These are phyloP conservation scores for Tympanuchus pallidicinctus DNA, from an alignment of 2,113 vertebrate genomes.

Conservation along the genomic window DNA sequence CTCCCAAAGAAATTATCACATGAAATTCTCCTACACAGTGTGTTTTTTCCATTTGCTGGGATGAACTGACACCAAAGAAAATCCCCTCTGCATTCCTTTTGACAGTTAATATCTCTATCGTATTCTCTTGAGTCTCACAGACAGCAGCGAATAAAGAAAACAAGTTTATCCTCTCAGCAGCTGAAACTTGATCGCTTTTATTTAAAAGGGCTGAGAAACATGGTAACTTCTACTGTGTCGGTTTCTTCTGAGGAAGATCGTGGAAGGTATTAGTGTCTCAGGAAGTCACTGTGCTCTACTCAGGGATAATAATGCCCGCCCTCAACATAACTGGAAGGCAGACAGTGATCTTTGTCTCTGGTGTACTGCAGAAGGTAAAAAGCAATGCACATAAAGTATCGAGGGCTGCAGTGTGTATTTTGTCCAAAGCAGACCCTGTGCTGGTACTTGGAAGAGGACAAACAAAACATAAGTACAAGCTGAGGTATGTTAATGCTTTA, in stretches of 20 bases:
- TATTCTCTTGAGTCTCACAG: slow-evolving; percentile 31
- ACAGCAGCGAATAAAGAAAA: slow-evolving; percentile 13
- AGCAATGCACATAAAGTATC: not conserved
- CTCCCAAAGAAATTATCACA: slow-evolving; percentile 42
- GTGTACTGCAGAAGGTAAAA: slow-evolving; percentile 8
- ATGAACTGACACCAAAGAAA: slow-evolving; percentile 19
- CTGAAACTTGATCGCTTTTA: slow-evolving; percentile 8
- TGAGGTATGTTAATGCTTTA: not conserved
- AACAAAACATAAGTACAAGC: not conserved
- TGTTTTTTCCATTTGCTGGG: slow-evolving; percentile 4
- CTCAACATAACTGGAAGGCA: not conserved
- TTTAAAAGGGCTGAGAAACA: not conserved
- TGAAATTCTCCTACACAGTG: slow-evolving; percentile 20
- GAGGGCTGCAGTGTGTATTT: not conserved
- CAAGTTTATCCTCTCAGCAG: not conserved
- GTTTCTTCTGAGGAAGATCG: slow-evolving; percentile 10
- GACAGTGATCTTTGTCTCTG: not conserved
- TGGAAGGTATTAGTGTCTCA: not conserved
- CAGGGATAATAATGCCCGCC: not conserved
- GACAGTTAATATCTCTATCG: slow-evolving; percentile 40
- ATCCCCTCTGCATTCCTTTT: slow-evolving; percentile 20
- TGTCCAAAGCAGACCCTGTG: not conserved
- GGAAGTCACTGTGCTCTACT: not conserved
- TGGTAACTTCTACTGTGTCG: not conserved
- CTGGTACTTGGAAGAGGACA: not conserved